Evolutionary conservation across 2,888 invertebrate genomes (phyloP).

Genomic region (Cryptocephalus primarius): DNA sequence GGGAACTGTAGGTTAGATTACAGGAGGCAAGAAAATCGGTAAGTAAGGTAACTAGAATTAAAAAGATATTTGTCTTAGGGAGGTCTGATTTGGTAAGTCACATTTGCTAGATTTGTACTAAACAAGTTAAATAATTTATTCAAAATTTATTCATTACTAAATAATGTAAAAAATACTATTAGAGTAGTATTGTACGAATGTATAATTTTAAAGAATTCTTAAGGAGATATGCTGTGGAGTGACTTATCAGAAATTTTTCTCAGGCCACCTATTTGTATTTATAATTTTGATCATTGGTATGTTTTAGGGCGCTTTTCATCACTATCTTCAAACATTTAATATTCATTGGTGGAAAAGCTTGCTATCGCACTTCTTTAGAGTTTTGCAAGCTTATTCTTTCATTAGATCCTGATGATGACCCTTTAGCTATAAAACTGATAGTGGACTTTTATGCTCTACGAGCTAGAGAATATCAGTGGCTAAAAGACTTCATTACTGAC

Average conservation of each 20-base stretch:
- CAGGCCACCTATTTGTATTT: too few species aligned
- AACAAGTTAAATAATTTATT: too few species aligned
- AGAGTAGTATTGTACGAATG: too few species aligned
- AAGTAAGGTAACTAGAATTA: slow-evolving; percentile 5
- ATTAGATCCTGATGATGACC: slow-evolving; percentile 65
- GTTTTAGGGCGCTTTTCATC: slow-evolving; percentile 59
- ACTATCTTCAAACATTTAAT: slow-evolving; percentile 71
- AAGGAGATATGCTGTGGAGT: too few species aligned
- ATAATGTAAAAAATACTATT: too few species aligned
- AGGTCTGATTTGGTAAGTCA: too few species aligned
- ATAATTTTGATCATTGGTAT: background rate
- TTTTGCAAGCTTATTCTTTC: slow-evolving; percentile 73
- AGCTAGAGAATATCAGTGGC: slow-evolving; percentile 61
- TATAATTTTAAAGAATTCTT: too few species aligned
- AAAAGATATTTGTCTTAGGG: too few species aligned
- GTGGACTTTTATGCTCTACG: slow-evolving; percentile 77
- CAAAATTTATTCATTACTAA: too few species aligned
- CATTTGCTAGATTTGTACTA: too few species aligned
- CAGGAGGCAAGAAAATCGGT: slow-evolving; percentile 69
- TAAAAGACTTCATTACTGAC: slow-evolving; percentile 40
- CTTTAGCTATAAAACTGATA: slow-evolving; percentile 62
- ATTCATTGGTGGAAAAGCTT: slow-evolving; percentile 68
- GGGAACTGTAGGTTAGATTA: slow-evolving; percentile 70
- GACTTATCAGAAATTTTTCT: too few species aligned
- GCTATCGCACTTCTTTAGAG: slow-evolving; percentile 79